Base-by-base conservation (phyloP, 2,888 invertebrate species). In the Troglohyphantes excavatus region DNA sequence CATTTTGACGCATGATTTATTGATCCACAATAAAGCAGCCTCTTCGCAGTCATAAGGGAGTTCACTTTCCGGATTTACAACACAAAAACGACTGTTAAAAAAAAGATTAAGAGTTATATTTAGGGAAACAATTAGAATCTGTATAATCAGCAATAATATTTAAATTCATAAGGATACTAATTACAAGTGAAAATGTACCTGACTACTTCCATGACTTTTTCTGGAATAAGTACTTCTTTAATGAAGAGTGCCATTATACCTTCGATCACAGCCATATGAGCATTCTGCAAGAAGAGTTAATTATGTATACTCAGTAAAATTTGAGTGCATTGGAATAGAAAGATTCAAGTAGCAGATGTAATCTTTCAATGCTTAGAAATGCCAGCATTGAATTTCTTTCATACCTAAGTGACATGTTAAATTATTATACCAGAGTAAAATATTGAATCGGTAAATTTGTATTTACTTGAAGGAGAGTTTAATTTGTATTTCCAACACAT, bases 221-320 rank as follows among this genome's bases (percentile, higher is more conserved):
- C 98, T 83, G 96, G 95, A 72, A 97, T 97, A 92, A 97, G 96
- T 92, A 98, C 97, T 94, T 98, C 98, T 93, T 97, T 96, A 92
- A 97, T 96, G 95, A 98, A 98, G 92, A 98, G 95, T 93, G 96
- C 95, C 98, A 98, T 98, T 94, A 98, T 95, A 92, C 97, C 97
- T 94, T 98, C 98, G 94, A 98, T 97, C 94, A 99, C 97, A 93
- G 97, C 96, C 96, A 98, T 96, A 94, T 99, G 98, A 93, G 98
- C 97, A 94, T 96, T 96, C 98, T 98, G 94, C n/a, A n/a, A n/a
- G n/a, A n/a, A n/a, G n/a, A n/a, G n/a, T n/a, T n/a, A n/a, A n/a
- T n/a, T n/a, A n/a, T n/a, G n/a, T n/a, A n/a, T n/a, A n/a, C n/a
- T n/a, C n/a, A n/a, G n/a, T n/a, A n/a, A n/a, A n/a, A n/a, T n/a